phyloP scores from a whole-genome alignment of 1,140 invertebrate species.

The Cardiocondyla obscurior region DNA sequence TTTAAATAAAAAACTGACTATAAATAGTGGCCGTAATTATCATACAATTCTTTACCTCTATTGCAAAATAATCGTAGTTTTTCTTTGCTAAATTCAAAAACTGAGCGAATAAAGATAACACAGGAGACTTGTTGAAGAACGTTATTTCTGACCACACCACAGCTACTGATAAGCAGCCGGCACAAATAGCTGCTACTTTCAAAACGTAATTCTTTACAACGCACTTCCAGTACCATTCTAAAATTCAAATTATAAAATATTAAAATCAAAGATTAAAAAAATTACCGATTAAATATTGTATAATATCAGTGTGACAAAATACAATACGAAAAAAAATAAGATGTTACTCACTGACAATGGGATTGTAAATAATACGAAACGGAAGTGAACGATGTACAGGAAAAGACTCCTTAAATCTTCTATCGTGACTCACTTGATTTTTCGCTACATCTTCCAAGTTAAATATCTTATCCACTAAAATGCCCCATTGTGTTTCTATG shows the following conservation, averaged over 20 bases:
- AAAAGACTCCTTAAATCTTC: conserved; percentile 91
- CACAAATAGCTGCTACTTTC: conserved; percentile 89
- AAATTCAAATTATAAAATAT: conserved; percentile 71
- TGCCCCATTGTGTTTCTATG: conserved; percentile 96
- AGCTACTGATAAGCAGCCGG: conserved; percentile 92
- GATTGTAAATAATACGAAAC: conserved; percentile 86
- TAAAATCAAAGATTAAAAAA: conserved; percentile 5
- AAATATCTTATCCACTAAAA: conserved; percentile 92
- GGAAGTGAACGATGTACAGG: conserved; percentile 85
- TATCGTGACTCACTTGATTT: conserved; percentile 91
- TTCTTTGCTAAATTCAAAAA: conserved; percentile 92
- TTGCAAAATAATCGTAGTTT: conserved; percentile 96
- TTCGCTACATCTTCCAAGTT: conserved; percentile 94
- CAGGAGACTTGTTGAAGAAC: conserved; percentile 96
- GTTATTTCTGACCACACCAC: conserved; percentile 99
- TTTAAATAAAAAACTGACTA: no score
- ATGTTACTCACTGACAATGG: conserved; percentile 86
- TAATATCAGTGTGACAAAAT: background rate
- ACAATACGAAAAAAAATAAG: background rate
- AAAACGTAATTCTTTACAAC: conserved; percentile 90
- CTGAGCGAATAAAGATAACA: conserved; percentile 97
- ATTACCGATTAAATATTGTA: background rate
- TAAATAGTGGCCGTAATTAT: no score
- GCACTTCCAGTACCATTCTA: conserved; percentile 99
- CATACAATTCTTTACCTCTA: conserved; percentile 90